These are phyloP conservation scores for Dicyrtomina minuta DNA, from an alignment of 2,888 invertebrate genomes.

Conservation along the genomic window DNA sequence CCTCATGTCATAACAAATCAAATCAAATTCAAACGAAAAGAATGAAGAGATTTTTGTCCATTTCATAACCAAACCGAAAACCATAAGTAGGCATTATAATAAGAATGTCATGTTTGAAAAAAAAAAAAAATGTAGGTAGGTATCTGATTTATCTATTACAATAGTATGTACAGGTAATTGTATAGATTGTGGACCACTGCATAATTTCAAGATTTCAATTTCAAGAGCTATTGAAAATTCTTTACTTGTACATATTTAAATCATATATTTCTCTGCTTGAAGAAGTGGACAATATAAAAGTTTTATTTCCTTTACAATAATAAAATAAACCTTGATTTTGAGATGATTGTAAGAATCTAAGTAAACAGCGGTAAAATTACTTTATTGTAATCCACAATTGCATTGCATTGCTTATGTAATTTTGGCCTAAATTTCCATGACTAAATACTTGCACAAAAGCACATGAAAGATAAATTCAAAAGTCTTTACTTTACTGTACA, in stretches of 20 bases:
- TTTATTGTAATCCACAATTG: slow-evolving; percentile 3
- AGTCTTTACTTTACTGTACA: not conserved
- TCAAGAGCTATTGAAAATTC: slow-evolving; percentile 26
- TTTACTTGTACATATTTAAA: slow-evolving; percentile 14
- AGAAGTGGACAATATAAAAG: no score
- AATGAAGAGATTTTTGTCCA: not conserved
- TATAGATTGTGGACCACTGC: not conserved
- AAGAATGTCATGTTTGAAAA: no score
- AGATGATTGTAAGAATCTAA: slow-evolving; percentile 20
- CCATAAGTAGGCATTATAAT: no score
- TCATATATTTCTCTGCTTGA: no score
- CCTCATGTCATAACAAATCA: not conserved
- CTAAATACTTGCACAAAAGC: not conserved
- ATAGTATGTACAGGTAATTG: not conserved
- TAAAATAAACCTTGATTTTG: slow-evolving; percentile 26
- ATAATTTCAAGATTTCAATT: not conserved
- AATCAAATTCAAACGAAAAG: not conserved
- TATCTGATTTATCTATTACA: not conserved
- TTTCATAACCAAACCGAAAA: not conserved
- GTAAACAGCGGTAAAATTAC: slow-evolving; percentile 29
- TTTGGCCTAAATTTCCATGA: slow-evolving; percentile 17
- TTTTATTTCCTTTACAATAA: no score
- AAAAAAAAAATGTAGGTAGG: no score
- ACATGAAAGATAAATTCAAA: not conserved
- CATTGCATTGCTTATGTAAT: slow-evolving; percentile 8